A percentile compares a stretch with the other conserved stretches of the same genome.
Conservation (phyloP, 2,113 vertebrate genomes). For the Solea senegalensis region DNA sequence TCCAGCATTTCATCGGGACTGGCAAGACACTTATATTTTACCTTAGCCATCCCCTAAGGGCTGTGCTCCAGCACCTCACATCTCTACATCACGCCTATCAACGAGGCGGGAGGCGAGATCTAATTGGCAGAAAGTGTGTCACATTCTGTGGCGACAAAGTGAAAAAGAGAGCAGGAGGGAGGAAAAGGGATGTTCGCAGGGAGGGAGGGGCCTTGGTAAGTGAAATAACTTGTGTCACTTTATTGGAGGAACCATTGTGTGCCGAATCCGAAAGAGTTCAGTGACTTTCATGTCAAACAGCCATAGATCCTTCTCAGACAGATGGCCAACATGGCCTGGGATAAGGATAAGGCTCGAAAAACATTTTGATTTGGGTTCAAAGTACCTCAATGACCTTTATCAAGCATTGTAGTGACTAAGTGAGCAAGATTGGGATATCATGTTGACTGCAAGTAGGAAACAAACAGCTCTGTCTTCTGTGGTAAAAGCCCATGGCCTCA, state of each 20-base stretch:
- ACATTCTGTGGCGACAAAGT: constrained; percentile 36
- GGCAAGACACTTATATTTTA: constrained; percentile 75
- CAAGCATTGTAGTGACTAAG: too few relatives aligned
- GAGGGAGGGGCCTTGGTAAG: neutral
- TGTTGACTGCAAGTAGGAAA: too few relatives aligned
- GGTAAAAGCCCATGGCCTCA: too few relatives aligned
- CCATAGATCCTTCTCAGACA: too few relatives aligned
- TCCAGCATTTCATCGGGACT: constrained; percentile 71
- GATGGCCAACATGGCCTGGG: too few relatives aligned
- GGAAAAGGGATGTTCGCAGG: neutral
- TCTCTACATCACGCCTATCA: constrained; percentile 70
- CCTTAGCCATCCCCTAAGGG: constrained; percentile 33
- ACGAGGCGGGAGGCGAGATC: constrained; percentile 31
- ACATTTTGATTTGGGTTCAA: too few relatives aligned
- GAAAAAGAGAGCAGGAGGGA: constrained; percentile 3
- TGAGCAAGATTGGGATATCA: too few relatives aligned
- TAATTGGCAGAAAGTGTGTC: constrained; percentile 63
- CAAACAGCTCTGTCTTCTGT: too few relatives aligned
- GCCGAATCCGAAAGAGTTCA: neutral
- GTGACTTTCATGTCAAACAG: neutral
- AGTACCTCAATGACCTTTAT: too few relatives aligned
- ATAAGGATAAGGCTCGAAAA: too few relatives aligned
- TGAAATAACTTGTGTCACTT: constrained; percentile 8
- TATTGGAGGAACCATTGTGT: neutral
- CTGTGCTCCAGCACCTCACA: constrained; percentile 43